Evolutionary conservation across 2,888 invertebrate species (phyloP).

Genomic region (Orgyia antiqua): DNA sequence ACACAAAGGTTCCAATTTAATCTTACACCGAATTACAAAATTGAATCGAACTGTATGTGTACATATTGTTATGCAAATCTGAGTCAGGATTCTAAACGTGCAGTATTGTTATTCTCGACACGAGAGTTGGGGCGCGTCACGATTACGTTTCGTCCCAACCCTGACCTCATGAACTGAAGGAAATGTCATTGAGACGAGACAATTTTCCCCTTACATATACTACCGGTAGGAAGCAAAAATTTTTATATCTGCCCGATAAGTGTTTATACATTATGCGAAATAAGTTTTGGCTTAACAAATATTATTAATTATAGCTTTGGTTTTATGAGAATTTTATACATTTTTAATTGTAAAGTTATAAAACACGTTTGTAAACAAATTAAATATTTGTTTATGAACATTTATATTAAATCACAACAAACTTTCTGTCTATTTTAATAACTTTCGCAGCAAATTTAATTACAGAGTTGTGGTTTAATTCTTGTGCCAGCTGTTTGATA

Average conservation of each 20-base stretch:
- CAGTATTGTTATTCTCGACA: constrained; percentile 60
- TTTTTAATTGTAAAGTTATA: too few species aligned
- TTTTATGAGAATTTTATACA: too few species aligned
- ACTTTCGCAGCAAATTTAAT: constrained; percentile 7
- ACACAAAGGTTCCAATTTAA: constrained; percentile 10
- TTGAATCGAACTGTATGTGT: constrained; percentile 26
- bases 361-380: not conserved
- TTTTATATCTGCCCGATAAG: too few species aligned
- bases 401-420: not conserved
- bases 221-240: too few species aligned
- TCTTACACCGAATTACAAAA: constrained; percentile 9
- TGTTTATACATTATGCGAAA: too few species aligned
- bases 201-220: constrained; percentile 21
- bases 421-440: constrained; percentile 6
- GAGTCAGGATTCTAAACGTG: constrained; percentile 40
- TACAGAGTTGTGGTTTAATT: constrained; percentile 6
- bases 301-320: too few species aligned
- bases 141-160: constrained; percentile 55
- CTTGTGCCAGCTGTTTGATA: constrained; percentile 2
- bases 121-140: constrained; percentile 49
- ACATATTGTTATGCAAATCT: constrained; percentile 51
- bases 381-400: not conserved
- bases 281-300: too few species aligned
- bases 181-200: constrained; percentile 55
- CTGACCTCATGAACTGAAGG: constrained; percentile 68